Evolutionary conservation across 1,140 invertebrate species (phyloP), one percentile per base, ranked within the genome.

Genomic region (Megalonaias nervosa): DNA sequence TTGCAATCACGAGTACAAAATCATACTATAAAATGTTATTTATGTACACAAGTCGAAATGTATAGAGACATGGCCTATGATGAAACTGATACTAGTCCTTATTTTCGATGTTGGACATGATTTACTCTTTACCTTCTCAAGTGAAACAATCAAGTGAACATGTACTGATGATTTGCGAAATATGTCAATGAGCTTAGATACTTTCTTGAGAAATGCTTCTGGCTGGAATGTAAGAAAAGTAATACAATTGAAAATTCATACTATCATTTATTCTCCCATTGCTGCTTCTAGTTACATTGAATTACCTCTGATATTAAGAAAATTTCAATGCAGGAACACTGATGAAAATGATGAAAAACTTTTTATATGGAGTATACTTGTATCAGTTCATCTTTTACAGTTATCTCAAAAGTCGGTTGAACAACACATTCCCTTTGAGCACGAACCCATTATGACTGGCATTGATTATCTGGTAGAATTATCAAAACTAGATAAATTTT

Each of bases 291-390:
- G 68, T 56, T 78, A 75, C 59, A 67, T 75, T 19, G 61, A 70
- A 62, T 58, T 74, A 48, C 79, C 79, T 14, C 17, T 58, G 17
- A 66, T 26, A 57, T 60, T 81, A 21, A 59, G 56, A 19, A 48
- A 17, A 55, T n/a, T 13, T 15, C 56, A 61, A 68, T 26, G 67
- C 56, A 57, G 69, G 55, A 71, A 71, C 38, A 21, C 64, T n/a
- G n/a, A n/a, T n/a, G n/a, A n/a, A n/a, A n/a, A n/a, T 55, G 79
- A 80, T 56, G 12, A 68, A 57, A 80, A 80, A 48, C 74, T 71
- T 71, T 81, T 77, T 66, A 21, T 81, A 26, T 81, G 75, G 80
- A 61, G 67, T 70, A 59, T 71, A 62, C 60, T 81, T 38, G 79
- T 74, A 62, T 71, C 65, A 23, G 38, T 81, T 59, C 79, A 81